Conservation (phyloP, 2,888 invertebrate species). For the Drosophila quinaria region DNA sequence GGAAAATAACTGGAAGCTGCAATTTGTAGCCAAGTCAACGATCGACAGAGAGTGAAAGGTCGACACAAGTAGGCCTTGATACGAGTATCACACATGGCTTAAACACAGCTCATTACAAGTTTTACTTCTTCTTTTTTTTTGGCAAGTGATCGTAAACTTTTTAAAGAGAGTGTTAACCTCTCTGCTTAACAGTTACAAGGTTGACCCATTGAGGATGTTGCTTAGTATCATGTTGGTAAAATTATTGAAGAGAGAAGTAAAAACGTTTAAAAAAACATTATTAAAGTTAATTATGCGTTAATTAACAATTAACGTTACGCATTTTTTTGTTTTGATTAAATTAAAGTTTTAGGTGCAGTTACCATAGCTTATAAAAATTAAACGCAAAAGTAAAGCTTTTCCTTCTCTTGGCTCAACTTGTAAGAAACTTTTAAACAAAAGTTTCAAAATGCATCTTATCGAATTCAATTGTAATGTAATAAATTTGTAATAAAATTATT, state of each 20-base stretch:
- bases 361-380: not conserved
- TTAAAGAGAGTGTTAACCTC: conserved; percentile 36
- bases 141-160: conserved; percentile 28
- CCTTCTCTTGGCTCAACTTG: not conserved
- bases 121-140: conserved; percentile 21
- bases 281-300: conserved; percentile 8
- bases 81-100: conserved; percentile 12
- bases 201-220: conserved; percentile 15
- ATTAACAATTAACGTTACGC: conserved; percentile 6
- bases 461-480: no score
- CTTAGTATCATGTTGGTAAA: not conserved
- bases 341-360: not conserved
- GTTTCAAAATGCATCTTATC: no score
- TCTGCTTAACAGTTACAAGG: conserved; percentile 50
- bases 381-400: no score
- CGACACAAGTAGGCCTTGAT: conserved; percentile 40
- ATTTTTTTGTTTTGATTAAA: not conserved
- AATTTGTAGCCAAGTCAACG: conserved; percentile 10
- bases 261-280: no score
- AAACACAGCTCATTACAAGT: conserved; percentile 22
- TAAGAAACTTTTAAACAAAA: not conserved
- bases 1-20: conserved; percentile 47
- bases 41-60: conserved; percentile 44
- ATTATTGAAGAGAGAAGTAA: not conserved
- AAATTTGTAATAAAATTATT: no score